Evolutionary conservation across 2,113 vertebrate species (phyloP).

Genomic region (Catagonus wagneri): DNA sequence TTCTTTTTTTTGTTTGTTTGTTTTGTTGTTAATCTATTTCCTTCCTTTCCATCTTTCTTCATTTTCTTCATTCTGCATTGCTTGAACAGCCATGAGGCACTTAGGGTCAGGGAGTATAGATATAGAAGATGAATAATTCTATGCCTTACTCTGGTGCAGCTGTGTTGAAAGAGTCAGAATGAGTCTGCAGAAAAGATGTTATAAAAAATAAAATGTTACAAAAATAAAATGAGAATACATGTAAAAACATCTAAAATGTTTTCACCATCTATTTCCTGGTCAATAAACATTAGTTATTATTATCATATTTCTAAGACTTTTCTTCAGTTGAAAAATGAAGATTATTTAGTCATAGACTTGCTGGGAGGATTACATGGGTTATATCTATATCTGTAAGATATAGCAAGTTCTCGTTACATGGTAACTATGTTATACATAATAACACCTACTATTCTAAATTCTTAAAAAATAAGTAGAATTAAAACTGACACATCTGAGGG

Average conservation of each 20-base stretch:
- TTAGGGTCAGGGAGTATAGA: not conserved
- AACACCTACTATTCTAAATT: not conserved
- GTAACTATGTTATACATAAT: not conserved
- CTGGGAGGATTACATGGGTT: not conserved
- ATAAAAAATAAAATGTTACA: not conserved
- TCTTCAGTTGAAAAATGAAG: not conserved
- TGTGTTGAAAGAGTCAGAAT: not conserved
- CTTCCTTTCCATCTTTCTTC: not conserved
- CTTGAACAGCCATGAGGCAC: not conserved
- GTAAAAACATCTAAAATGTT: not conserved
- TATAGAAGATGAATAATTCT: not conserved
- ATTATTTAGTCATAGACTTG: not conserved
- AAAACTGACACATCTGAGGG: not conserved
- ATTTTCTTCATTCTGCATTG: not conserved
- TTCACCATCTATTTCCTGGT: not conserved
- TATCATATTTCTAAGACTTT: slow-evolving; percentile 21
- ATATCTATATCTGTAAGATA: not conserved
- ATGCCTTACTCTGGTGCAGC: rapidly evolving
- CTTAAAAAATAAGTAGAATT: not conserved
- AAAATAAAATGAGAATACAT: not conserved
- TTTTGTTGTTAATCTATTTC: too few species aligned
- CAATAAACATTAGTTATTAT: not conserved
- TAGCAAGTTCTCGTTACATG: not conserved
- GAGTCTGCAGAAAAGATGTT: not conserved
- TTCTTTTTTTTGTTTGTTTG: not conserved